Evolutionary conservation across 2,888 invertebrate species (phyloP).

Genomic region (Corbicula japonica): DNA sequence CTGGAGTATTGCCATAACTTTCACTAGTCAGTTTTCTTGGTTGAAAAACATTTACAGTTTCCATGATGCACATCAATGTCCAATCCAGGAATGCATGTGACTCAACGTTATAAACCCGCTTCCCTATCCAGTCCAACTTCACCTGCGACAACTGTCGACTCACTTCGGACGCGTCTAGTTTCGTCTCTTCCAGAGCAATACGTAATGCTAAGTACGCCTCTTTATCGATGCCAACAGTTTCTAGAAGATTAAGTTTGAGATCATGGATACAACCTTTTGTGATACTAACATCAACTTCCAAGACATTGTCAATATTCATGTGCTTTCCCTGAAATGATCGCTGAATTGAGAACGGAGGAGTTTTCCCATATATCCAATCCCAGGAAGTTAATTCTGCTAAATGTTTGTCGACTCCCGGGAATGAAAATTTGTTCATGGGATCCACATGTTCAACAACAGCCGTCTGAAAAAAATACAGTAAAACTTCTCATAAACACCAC

Average conservation of each 20-base stretch:
- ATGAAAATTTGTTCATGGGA: conserved; percentile 64
- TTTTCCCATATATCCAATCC: conserved; percentile 80
- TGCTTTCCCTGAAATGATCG: conserved; percentile 48
- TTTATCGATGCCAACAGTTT: conserved; percentile 17
- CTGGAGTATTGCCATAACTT: too few species aligned
- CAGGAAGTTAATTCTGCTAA: conserved; percentile 67
- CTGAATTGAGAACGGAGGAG: conserved; percentile 75
- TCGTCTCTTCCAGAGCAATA: conserved; percentile 34
- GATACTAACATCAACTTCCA: conserved; percentile 59
- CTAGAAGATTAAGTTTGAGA: conserved; percentile 44
- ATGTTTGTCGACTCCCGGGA: conserved; percentile 72
- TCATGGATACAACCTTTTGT: conserved; percentile 64
- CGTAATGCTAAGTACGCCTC: conserved; percentile 22
- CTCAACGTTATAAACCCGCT: conserved; percentile 41
- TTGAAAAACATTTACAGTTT: conserved; percentile 55
- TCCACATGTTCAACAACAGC: conserved; percentile 55
- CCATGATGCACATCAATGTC: conserved; percentile 56
- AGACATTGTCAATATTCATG: conserved; percentile 16
- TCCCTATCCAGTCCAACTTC: conserved; percentile 60
- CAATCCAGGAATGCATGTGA: conserved; percentile 56
- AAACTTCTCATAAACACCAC: neutral
- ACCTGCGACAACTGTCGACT: conserved; percentile 34
- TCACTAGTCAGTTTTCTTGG: neutral
- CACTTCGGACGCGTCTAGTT: conserved; percentile 23
- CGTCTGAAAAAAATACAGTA: conserved; percentile 27